Evolutionary conservation across 2,888 invertebrate genomes (phyloP), one percentile per base, ranked within the genome.

Genomic region (Chirona hameri): DNA sequence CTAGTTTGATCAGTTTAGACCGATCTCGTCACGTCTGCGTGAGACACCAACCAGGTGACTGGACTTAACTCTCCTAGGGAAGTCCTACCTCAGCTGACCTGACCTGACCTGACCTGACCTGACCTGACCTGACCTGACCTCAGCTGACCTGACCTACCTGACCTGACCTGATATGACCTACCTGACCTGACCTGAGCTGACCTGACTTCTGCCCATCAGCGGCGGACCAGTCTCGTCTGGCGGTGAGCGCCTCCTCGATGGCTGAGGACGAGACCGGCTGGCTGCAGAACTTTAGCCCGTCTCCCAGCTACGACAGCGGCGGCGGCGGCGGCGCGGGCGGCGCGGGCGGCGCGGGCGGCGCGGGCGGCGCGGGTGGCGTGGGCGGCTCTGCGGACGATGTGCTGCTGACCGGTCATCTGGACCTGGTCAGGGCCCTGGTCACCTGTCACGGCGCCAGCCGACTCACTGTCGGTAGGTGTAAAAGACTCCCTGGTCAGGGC

Each of bases 331-430:
- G 52, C 52, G n/a, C n/a, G n/a, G n/a, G n/a, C n/a, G n/a, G n/a
- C n/a, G n/a, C n/a, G n/a, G n/a, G n/a, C n/a, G n/a, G n/a, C n/a
- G n/a, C n/a, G n/a, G n/a, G n/a, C n/a, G n/a, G n/a, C n/a, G n/a
- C n/a, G n/a, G n/a, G n/a, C n/a, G n/a, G n/a, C n/a, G n/a, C n/a
- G n/a, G n/a, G n/a, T n/a, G n/a, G n/a, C n/a, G n/a, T n/a, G n/a
- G n/a, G n/a, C n/a, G n/a, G 52, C 15, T 18, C 39, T 0, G 88
- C 88, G 18, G 89, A 90, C 85, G 88, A 88, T 85, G 86, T 87
- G n/a, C 86, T 90, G 80, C 85, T 90, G 82, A 88, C 88, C 18
- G 90, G 89, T 12, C 90, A 90, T 85, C 87, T 89, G 82, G 87
- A 87, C 79, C 87, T 89, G 21, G 87, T 89, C 31, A 86, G 86